These are phyloP conservation scores for Magallana nippona DNA, from an alignment of 2,888 invertebrate species.

Conservation along the genomic window DNA sequence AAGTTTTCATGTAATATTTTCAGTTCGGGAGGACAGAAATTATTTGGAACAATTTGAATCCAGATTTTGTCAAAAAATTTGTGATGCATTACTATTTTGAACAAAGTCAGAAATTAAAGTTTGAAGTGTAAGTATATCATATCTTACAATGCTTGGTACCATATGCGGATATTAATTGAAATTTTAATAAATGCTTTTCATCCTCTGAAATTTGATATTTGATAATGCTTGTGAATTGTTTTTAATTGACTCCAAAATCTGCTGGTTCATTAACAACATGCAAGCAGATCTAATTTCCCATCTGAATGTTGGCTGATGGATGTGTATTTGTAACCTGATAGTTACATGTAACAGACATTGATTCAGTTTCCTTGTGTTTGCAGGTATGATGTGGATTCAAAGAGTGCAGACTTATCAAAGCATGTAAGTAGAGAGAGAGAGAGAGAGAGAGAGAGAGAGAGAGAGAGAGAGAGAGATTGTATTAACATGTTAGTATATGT, in stretches of 20 bases:
- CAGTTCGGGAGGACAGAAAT: slow-evolving; percentile 82
- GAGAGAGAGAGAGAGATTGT: neutral
- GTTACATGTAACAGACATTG: no score
- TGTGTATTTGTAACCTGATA: no score
- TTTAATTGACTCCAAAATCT: no score
- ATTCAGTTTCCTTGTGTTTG: slow-evolving; percentile 42
- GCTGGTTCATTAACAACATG: no score
- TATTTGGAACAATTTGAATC: slow-evolving; percentile 82
- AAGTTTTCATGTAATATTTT: slow-evolving; percentile 46
- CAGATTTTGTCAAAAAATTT: slow-evolving; percentile 82
- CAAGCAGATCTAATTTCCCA: no score
- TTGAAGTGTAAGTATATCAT: slow-evolving; percentile 75
- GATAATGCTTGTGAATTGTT: no score
- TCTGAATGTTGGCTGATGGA: no score
- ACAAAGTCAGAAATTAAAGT: slow-evolving; percentile 77
- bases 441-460: neutral
- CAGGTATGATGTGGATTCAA: slow-evolving; percentile 77
- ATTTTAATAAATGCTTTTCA: no score
- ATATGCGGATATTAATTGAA: no score
- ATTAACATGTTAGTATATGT: neutral
- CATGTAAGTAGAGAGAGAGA: slow-evolving; percentile 72
- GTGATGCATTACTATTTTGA: slow-evolving; percentile 79
- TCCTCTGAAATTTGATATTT: no score
- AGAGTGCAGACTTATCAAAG: slow-evolving; percentile 71
- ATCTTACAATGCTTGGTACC: no score